A percentile compares a stretch with the other conserved stretches of the same genome.
phyloP scores from a whole-genome alignment of 2,888 invertebrate species.

The Sinohyriopsis cumingii region DNA sequence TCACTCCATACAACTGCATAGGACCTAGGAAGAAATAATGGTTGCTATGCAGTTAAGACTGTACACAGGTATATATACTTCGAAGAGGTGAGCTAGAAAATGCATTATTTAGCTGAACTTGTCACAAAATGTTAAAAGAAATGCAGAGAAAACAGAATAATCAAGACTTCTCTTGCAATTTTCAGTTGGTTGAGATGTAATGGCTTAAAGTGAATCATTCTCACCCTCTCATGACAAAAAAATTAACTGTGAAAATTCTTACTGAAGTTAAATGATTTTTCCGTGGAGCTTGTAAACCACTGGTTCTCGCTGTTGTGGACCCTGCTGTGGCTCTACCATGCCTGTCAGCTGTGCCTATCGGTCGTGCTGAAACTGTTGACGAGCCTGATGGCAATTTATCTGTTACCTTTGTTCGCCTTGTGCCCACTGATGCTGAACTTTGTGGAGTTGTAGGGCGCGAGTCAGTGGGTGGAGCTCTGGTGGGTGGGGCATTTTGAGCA shows the following conservation, averaged over 20 bases:
- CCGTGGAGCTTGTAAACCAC: constrained; percentile 29
- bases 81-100: too few relatives aligned
- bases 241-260: constrained; percentile 6
- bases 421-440: constrained; percentile 9
- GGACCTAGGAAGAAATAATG: too few relatives aligned
- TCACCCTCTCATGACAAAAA: too few relatives aligned
- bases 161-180: too few relatives aligned
- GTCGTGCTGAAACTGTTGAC: constrained; percentile 13
- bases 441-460: constrained; percentile 14
- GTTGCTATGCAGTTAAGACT: too few relatives aligned
- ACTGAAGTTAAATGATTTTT: constrained; percentile 47
- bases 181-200: too few relatives aligned
- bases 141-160: too few relatives aligned
- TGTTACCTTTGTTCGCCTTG: constrained; percentile 29
- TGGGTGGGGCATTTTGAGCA: constrained; percentile 6
- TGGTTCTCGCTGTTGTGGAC: constrained; percentile 22
- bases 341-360: constrained; percentile 20
- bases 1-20: too few relatives aligned
- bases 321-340: constrained; percentile 23
- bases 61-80: too few relatives aligned
- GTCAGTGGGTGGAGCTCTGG: constrained; percentile 1
- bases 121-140: too few relatives aligned
- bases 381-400: constrained; percentile 25
- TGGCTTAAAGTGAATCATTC: too few relatives aligned
- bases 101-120: too few relatives aligned